These are phyloP conservation scores for Tryphoninae sp. DNA, from an alignment of 2,888 invertebrate species.

Conservation along the genomic window DNA sequence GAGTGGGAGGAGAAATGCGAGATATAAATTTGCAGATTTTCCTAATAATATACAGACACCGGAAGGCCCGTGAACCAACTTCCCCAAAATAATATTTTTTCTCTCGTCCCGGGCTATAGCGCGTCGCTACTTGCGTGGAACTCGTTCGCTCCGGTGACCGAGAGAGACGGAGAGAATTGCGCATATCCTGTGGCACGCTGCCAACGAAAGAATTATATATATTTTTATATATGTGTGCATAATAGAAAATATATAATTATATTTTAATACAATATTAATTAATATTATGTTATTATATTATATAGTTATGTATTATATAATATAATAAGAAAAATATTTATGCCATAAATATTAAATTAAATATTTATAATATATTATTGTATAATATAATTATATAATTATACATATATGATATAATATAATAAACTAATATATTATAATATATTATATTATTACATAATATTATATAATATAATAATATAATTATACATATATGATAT, in stretches of 20 bases:
- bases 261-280: not conserved
- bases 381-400: not conserved
- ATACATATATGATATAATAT: too few species aligned
- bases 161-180: conserved; percentile 38
- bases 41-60: not conserved
- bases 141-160: not conserved
- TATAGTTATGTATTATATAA: not conserved
- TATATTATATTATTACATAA: too few species aligned
- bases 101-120: not conserved
- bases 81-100: not conserved
- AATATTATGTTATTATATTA: not conserved
- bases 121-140: conserved; percentile 8
- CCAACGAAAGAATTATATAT: conserved; percentile 58
- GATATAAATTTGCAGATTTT: not conserved
- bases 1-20: too few species aligned
- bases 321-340: not conserved
- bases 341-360: too few species aligned
- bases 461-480: too few species aligned
- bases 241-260: too few species aligned
- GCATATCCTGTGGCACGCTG: conserved; percentile 56
- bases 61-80: conserved; percentile 6
- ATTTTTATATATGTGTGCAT: conserved; percentile 16
- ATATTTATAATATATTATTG: too few species aligned
- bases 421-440: too few species aligned
- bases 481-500: too few species aligned